Conservation (phyloP, 2,888 invertebrate species). For the Dicyrtomina minuta region DNA sequence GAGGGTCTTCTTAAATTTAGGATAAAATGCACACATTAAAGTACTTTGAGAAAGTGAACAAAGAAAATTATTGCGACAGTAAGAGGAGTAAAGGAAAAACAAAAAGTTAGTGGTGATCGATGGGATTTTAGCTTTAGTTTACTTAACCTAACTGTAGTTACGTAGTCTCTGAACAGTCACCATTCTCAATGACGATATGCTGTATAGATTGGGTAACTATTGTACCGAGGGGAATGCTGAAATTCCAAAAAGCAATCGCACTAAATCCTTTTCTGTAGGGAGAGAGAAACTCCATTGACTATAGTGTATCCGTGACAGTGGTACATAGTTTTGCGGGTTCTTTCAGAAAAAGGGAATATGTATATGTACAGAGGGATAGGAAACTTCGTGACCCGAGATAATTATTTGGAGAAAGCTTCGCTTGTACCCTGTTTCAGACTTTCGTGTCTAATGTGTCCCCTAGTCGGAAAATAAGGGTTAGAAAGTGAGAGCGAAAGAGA, state of each 20-base stretch:
- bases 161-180: background rate
- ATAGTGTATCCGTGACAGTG: constrained; percentile 1
- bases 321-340: background rate
- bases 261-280: constrained; percentile 20
- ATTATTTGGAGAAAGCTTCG: constrained; percentile 34
- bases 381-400: constrained; percentile 38
- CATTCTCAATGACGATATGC: background rate
- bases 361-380: constrained; percentile 19
- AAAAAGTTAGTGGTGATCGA: constrained; percentile 7
- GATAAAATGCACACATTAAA: background rate
- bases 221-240: constrained; percentile 24
- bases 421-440: constrained; percentile 26
- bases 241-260: constrained; percentile 26
- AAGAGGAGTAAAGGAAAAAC: background rate
- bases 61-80: constrained; percentile 11
- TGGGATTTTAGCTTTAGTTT: constrained; percentile 14
- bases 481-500: constrained; percentile 18
- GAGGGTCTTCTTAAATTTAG: background rate
- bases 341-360: constrained; percentile 7
- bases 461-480: constrained; percentile 28
- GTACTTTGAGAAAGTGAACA: background rate
- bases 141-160: constrained; percentile 16
- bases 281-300: constrained; percentile 22
- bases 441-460: constrained; percentile 27
- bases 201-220: constrained; percentile 11